phyloP scores from a whole-genome alignment of 2,113 vertebrate species.

The Myodes glareolus region DNA sequence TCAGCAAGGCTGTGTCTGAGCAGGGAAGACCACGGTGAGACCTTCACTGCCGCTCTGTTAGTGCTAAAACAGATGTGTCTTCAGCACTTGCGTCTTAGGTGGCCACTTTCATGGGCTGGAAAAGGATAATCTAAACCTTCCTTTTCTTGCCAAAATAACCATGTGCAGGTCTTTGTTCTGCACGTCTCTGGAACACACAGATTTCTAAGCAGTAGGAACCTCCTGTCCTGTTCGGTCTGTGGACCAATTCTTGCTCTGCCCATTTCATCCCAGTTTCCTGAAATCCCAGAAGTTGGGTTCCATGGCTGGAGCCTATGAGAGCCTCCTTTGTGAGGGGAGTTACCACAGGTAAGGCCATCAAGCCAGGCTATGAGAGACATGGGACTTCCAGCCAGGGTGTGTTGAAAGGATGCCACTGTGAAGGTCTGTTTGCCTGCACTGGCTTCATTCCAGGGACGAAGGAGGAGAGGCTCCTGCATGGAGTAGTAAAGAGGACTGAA shows the following conservation, averaged over 20 bases:
- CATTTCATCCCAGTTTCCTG: constrained; percentile 65
- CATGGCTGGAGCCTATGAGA: neutral
- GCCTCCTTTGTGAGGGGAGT: constrained; percentile 53
- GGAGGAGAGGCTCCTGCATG: rapidly evolving
- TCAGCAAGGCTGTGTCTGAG: neutral
- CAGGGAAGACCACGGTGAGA: neutral
- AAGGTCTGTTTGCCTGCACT: neutral
- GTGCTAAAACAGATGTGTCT: constrained; percentile 79
- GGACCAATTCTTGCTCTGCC: constrained; percentile 69
- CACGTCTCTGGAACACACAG: constrained; percentile 74
- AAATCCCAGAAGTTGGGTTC: neutral
- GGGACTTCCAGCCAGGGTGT: neutral
- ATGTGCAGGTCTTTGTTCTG: constrained; percentile 78
- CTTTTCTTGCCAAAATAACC: constrained; percentile 80
- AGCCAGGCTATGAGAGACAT: neutral
- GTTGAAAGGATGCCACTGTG: neutral
- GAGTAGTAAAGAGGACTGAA: neutral
- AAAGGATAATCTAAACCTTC: constrained; percentile 80
- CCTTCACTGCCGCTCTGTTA: constrained; percentile 42
- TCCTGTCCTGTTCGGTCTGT: constrained; percentile 61
- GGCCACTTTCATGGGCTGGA: constrained; percentile 76
- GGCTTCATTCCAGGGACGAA: neutral
- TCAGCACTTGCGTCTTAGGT: constrained; percentile 74
- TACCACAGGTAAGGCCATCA: constrained; percentile 4
- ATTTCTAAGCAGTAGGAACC: constrained; percentile 69